Percentiles rank a stretch among this genome's conserved stretches.
phyloP scores from a whole-genome alignment of 2,888 invertebrate species.

The Epirrita christyi region DNA sequence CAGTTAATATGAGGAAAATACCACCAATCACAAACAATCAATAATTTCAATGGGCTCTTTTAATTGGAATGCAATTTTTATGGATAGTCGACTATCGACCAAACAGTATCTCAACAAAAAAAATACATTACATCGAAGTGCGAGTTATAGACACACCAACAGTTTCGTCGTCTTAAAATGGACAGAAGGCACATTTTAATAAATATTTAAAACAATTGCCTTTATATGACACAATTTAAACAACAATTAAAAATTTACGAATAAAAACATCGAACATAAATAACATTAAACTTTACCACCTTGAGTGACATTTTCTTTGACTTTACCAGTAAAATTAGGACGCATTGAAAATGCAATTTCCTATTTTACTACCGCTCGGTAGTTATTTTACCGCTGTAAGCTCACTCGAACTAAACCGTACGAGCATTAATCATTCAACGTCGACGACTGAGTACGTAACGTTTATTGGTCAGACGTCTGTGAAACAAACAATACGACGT shows the following conservation, averaged over 20 bases:
- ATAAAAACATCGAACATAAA: background rate
- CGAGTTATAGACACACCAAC: too few species aligned
- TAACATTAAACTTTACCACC: background rate
- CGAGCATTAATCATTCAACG: slow-evolving; percentile 58
- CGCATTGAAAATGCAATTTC: slow-evolving; percentile 24
- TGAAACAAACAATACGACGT: slow-evolving; percentile 56
- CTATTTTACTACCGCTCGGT: slow-evolving; percentile 21
- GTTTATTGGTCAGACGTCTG: slow-evolving; percentile 55
- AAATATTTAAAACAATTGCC: too few species aligned
- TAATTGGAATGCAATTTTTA: too few species aligned
- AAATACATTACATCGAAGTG: too few species aligned
- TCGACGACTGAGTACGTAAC: slow-evolving; percentile 47
- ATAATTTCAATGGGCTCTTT: too few species aligned
- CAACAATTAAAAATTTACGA: too few species aligned
- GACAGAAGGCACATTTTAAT: too few species aligned
- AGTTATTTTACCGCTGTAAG: slow-evolving; percentile 37
- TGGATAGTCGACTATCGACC: too few species aligned
- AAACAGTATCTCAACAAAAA: too few species aligned
- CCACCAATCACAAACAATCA: background rate
- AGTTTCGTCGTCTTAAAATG: too few species aligned
- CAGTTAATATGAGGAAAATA: background rate
- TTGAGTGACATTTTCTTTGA: slow-evolving; percentile 1
- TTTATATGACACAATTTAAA: too few species aligned
- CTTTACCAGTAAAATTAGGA: slow-evolving; percentile 12
- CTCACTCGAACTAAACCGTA: slow-evolving; percentile 43